Evolutionary conservation across 1,140 invertebrate genomes (phyloP).

Genomic region (Nomia melanderi): DNA sequence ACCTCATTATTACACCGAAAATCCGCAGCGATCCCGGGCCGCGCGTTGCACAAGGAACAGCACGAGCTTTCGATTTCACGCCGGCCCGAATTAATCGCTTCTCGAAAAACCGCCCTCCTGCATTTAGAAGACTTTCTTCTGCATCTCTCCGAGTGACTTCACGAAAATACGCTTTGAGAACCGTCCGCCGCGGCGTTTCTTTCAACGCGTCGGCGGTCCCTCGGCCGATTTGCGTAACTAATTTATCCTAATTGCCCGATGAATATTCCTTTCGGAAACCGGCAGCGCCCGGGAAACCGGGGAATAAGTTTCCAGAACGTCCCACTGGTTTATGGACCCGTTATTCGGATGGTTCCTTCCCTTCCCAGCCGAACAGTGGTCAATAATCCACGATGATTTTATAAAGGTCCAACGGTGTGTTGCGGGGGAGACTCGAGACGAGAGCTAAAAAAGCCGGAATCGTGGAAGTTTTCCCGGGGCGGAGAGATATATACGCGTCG

Average conservation of each 20-base stretch:
- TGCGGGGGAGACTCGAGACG: too few species aligned
- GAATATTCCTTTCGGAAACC: background rate
- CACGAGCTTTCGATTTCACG: conserved; percentile 61
- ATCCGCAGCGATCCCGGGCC: conserved; percentile 16
- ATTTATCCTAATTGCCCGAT: conserved; percentile 16
- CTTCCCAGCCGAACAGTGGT: too few species aligned
- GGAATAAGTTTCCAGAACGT: background rate
- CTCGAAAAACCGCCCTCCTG: conserved; percentile 36
- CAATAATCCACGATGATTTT: conserved; percentile 14
- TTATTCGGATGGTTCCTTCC: background rate
- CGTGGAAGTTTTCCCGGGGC: background rate
- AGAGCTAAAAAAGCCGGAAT: background rate
- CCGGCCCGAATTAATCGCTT: conserved; percentile 55
- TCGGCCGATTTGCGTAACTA: conserved; percentile 24
- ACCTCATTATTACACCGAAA: conserved; percentile 66
- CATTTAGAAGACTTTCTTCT: background rate
- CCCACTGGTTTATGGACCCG: background rate
- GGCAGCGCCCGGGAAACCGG: too few species aligned
- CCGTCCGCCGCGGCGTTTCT: background rate
- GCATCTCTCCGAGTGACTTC: conserved; percentile 37
- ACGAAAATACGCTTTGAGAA: conserved; percentile 19
- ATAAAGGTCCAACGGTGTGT: background rate
- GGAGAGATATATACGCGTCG: background rate
- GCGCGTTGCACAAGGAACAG: background rate
- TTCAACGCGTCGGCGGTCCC: background rate